A percentile compares a stretch with the other conserved stretches of the same genome.
These are phyloP conservation scores for Microcebus jonahi DNA, from an alignment of 2,113 vertebrate genomes.

Conservation along the genomic window DNA sequence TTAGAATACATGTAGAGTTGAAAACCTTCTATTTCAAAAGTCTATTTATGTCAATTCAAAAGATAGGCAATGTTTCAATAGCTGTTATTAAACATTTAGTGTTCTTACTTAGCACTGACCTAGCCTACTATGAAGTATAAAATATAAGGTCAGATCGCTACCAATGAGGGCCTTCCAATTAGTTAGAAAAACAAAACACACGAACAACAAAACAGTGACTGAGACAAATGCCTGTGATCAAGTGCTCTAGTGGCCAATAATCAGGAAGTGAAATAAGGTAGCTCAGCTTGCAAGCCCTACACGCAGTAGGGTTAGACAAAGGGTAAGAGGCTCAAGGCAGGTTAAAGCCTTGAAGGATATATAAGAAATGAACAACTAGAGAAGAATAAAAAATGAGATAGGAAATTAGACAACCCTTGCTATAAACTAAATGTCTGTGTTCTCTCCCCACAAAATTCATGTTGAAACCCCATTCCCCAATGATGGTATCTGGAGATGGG, in stretches of 20 bases:
- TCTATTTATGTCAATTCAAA: not conserved
- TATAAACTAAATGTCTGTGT: not conserved
- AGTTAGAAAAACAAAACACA: not conserved
- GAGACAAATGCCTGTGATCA: not conserved
- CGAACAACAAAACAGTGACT: not conserved
- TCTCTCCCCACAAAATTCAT: not conserved
- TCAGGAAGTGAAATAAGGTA: not conserved
- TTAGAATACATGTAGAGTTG: not conserved
- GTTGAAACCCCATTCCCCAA: not conserved
- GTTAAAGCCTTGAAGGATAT: not conserved
- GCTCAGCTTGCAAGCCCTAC: not conserved
- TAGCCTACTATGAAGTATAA: not conserved
- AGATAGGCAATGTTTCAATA: not conserved
- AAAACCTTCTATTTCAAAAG: not conserved
- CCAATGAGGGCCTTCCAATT: not conserved
- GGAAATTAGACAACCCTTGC: not conserved
- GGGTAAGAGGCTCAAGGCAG: not conserved
- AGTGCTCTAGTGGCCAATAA: not conserved
- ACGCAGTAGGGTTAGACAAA: not conserved
- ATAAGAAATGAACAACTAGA: not conserved
- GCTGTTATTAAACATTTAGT: not conserved
- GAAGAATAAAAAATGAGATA: not conserved
- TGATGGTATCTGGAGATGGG: not conserved
- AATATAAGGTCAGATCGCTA: not conserved
- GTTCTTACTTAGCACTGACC: not conserved